phyloP scores from a whole-genome alignment of 2,113 vertebrate species.

The Esox niger region DNA sequence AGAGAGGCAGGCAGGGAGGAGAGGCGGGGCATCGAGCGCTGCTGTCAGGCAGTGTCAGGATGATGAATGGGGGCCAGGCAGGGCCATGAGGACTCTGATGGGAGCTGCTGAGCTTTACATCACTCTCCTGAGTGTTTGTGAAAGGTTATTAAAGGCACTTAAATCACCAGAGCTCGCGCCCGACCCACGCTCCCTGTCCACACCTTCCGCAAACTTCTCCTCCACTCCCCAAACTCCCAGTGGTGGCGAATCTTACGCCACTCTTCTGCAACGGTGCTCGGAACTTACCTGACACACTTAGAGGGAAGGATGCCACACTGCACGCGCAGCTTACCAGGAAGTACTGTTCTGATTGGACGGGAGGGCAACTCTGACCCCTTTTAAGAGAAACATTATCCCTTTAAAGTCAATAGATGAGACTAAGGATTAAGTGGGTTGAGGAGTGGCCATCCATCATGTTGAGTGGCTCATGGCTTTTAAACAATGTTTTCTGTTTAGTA shows the following conservation, averaged over 20 bases:
- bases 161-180: conserved; percentile 52
- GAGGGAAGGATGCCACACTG: too few species aligned
- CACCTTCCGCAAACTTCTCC: conserved; percentile 36
- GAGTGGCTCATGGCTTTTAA: conserved; percentile 2
- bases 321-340: too few species aligned
- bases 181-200: conserved; percentile 5
- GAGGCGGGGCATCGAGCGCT: conserved; percentile 22
- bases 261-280: neutral
- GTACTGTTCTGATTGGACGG: neutral
- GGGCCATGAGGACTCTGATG: conserved; percentile 59
- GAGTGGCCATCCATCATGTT: conserved; percentile 51
- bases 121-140: conserved; percentile 69
- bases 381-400: neutral
- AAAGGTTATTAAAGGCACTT: conserved; percentile 73
- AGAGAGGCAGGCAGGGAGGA: conserved; percentile 28
- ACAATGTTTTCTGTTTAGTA: conserved; percentile 7
- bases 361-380: neutral
- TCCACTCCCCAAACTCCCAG: conserved; percentile 26
- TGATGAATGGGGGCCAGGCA: conserved; percentile 62
- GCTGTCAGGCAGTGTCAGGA: conserved; percentile 61
- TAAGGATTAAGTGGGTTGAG: conserved; percentile 33
- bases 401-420: too few species aligned
- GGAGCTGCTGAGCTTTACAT: conserved; percentile 60
- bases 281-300: too few species aligned
- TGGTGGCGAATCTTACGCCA: conserved; percentile 7